Evolutionary conservation across 2,113 vertebrate species (phyloP).

Genomic region (Halichoeres trimaculatus): DNA sequence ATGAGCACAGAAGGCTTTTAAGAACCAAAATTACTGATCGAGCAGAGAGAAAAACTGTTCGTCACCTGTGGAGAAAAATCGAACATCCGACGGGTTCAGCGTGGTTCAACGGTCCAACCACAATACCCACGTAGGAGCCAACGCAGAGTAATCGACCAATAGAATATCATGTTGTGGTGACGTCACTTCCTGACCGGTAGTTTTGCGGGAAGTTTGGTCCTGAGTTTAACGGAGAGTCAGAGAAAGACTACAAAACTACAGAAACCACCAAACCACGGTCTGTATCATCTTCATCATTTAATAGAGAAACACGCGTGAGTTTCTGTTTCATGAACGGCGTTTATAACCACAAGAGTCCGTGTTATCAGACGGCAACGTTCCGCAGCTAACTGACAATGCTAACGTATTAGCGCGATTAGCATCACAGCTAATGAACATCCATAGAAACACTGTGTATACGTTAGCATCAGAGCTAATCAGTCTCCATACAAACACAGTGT

Average conservation of each 20-base stretch:
- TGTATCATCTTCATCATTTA: conserved; percentile 6
- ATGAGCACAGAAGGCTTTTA: no score
- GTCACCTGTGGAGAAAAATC: no score
- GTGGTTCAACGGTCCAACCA: no score
- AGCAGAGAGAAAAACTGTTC: no score
- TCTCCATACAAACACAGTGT: not conserved
- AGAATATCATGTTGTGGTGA: conserved; percentile 2
- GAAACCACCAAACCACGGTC: conserved; percentile 24
- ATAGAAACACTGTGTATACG: no score
- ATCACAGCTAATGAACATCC: conserved; percentile 45
- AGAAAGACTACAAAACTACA: not conserved
- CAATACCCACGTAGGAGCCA: not conserved
- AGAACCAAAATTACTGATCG: no score
- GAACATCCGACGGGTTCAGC: no score
- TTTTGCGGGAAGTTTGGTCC: conserved; percentile 80
- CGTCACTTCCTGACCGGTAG: conserved; percentile 51
- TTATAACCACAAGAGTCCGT: no score
- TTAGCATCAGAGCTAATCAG: conserved; percentile 54
- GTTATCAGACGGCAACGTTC: no score
- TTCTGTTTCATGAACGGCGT: no score
- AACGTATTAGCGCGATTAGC: conserved; percentile 42
- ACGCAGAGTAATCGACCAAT: conserved; percentile 36
- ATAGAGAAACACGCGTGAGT: rapidly evolving
- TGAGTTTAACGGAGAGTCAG: not conserved
- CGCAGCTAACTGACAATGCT: not conserved